Evolutionary conservation across 2,797 vertebrate species (phyloP), one percentile per base, ranked within the genome.

Genomic region (Galago senegalensis): DNA sequence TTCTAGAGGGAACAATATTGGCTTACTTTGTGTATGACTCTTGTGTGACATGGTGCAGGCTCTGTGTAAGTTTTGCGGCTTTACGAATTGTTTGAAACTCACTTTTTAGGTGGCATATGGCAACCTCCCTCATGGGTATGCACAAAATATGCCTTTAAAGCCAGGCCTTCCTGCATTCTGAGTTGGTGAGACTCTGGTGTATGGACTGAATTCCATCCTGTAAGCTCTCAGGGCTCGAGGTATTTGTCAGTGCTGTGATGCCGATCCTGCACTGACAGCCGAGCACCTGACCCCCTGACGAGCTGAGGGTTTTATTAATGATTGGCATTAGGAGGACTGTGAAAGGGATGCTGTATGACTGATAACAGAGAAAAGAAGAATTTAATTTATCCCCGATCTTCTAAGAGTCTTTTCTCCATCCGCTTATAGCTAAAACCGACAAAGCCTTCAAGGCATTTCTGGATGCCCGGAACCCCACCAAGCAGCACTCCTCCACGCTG

Each of bases 401-500:
- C 87, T 96, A 56, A 97, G 79, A 18, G 6, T 31, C 58, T 87
- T 29, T 23, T 70, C 2, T 79, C 87, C 53, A 0, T 81, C 73
- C 92, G 31, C 73, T 89, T 85, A 29, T 31, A 98, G 99, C 99
- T 87, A 99, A 99, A 98, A 99, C 99, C 0, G 99, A 99, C 80
- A 98, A 98, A 96, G 99, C 99, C 95, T 99, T 99, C 95, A 99
- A 99, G 98, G 99, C 99, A 70, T 99, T 99, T 97, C 98, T 99
- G 96, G 99, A 99, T 0, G 98, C 99, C 5, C 99, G 98, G 96
- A 99, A 99, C 97, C 99, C 99, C 89, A 99, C 99, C 89, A 99
- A 99, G 98, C 99, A 99, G 98, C 99, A 99, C 97, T 99, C 99
- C 0, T 99, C 99, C 96, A 99, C 99, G 2, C 98, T 99, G 98